phyloP scores from a whole-genome alignment of 2,113 vertebrate genomes.

The Notechis scutatus region DNA sequence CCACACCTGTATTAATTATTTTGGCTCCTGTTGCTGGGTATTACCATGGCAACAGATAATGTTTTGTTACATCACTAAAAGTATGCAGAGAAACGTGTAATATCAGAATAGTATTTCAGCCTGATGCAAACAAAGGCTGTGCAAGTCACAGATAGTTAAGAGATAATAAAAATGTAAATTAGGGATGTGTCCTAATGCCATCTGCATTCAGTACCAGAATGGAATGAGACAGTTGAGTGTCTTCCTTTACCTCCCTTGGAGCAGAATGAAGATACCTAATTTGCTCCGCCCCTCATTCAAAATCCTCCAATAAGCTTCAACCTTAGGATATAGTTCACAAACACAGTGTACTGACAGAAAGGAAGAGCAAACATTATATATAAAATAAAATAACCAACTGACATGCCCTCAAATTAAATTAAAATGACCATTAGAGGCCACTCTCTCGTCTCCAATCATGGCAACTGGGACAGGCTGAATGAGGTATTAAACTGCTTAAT shows the following conservation, averaged over 20 bases:
- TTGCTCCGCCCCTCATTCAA: background rate
- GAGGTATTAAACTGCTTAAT: background rate
- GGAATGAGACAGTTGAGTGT: background rate
- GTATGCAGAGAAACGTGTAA: slow-evolving; percentile 21
- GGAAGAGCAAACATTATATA: background rate
- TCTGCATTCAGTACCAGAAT: background rate
- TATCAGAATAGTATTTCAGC: slow-evolving; percentile 33
- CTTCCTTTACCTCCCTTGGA: background rate
- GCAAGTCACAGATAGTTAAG: slow-evolving; percentile 28
- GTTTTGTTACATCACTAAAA: slow-evolving; percentile 58
- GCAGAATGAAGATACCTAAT: background rate
- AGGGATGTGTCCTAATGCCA: background rate
- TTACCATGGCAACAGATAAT: slow-evolving; percentile 57
- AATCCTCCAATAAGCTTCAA: background rate
- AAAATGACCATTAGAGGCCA: background rate
- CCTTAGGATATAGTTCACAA: background rate
- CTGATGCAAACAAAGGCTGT: background rate
- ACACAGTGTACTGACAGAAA: background rate
- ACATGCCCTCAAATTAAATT: background rate
- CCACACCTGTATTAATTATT: slow-evolving; percentile 59
- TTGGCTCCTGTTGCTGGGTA: slow-evolving; percentile 31
- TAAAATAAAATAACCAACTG: background rate
- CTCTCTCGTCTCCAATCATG: background rate
- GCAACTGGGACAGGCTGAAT: background rate
- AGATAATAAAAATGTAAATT: background rate